A percentile compares a stretch with the other conserved stretches of the same genome.
Evolutionary conservation across 2,797 vertebrate genomes (phyloP).

Genomic region (Botia kubotai): DNA sequence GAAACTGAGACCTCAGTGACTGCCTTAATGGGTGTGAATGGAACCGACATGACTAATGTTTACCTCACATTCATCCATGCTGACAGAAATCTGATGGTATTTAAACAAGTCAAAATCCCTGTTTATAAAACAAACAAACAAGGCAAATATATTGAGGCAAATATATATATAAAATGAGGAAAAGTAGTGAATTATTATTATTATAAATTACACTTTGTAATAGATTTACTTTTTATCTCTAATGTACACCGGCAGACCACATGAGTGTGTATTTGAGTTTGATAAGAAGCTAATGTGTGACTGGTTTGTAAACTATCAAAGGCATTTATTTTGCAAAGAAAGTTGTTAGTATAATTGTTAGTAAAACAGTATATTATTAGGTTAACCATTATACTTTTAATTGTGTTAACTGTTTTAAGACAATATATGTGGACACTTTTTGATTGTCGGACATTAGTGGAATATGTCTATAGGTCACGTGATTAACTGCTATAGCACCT

Average conservation of each 20-base stretch:
- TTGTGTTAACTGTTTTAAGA: no score
- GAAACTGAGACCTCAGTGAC: slow-evolving; percentile 70
- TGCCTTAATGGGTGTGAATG: not conserved
- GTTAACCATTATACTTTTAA: no score
- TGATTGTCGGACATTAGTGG: no score
- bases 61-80: not conserved
- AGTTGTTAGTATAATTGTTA: no score
- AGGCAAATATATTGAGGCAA: not conserved
- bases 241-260: slow-evolving; percentile 44
- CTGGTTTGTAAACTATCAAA: not conserved
- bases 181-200: no score
- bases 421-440: no score
- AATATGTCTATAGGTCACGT: no score
- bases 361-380: no score
- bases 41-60: slow-evolving; percentile 11
- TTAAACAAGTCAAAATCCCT: not conserved
- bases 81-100: not conserved
- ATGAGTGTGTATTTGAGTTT: slow-evolving; percentile 26
- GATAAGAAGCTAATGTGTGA: not conserved
- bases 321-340: no score
- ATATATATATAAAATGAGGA: no score
- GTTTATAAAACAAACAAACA: not conserved
- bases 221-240: not conserved
- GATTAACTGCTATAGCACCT: no score
- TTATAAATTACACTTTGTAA: not conserved